These are phyloP conservation scores for Trichogramma dendrolimi DNA, from an alignment of 2,888 invertebrate species.

Conservation along the genomic window DNA sequence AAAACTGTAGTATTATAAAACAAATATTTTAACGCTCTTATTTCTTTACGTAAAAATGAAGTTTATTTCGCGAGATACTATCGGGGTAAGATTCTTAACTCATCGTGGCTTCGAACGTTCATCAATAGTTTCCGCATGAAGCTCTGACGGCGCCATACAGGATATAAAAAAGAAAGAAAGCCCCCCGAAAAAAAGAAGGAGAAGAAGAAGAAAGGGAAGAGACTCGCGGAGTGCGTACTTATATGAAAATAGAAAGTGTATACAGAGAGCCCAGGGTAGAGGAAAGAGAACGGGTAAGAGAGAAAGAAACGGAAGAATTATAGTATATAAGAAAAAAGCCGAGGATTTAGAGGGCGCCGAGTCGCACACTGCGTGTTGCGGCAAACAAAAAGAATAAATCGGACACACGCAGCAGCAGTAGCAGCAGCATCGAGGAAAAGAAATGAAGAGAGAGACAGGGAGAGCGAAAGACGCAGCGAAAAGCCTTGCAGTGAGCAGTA, in stretches of 20 bases:
- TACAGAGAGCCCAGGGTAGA: not conserved
- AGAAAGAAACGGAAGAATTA: not conserved
- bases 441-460: not conserved
- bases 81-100: no score
- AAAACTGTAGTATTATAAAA: no score
- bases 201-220: not conserved
- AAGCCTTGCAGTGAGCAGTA: not conserved
- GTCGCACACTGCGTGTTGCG: slow-evolving; percentile 13
- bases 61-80: no score
- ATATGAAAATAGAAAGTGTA: not conserved
- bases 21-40: no score
- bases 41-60: no score
- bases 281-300: no score
- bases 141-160: no score
- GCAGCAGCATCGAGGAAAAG: not conserved
- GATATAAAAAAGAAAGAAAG: no score
- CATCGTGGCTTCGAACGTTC: no score
- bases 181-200: no score
- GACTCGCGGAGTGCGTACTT: not conserved
- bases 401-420: not conserved
- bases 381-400: slow-evolving; percentile 25
- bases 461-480: not conserved
- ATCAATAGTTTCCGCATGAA: no score
- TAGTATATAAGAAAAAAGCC: not conserved
- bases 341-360: slow-evolving; percentile 27